Evolutionary conservation across 2,888 invertebrate species (phyloP).

Genomic region (Terebella lapidaria): DNA sequence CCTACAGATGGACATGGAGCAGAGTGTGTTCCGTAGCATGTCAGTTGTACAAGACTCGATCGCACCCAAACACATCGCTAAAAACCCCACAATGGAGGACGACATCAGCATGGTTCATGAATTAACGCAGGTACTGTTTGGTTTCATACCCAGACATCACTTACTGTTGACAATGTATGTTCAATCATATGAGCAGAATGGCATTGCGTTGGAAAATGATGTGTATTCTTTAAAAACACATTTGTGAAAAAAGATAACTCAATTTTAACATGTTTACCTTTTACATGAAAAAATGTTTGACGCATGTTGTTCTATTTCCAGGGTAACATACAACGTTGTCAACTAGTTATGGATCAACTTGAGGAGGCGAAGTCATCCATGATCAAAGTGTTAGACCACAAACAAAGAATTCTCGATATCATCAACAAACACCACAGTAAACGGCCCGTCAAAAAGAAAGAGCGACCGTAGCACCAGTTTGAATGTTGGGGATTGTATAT

Average conservation of each 20-base stretch:
- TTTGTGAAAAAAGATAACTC: too few relatives aligned
- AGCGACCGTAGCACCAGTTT: slow-evolving; percentile 54
- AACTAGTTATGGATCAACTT: slow-evolving; percentile 86
- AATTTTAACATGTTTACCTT: too few relatives aligned
- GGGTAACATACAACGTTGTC: slow-evolving; percentile 92
- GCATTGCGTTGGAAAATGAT: too few relatives aligned
- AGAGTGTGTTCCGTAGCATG: slow-evolving; percentile 31
- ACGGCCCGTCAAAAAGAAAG: slow-evolving; percentile 85
- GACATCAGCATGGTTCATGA: slow-evolving; percentile 41
- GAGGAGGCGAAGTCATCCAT: slow-evolving; percentile 82
- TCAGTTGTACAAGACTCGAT: slow-evolving; percentile 28
- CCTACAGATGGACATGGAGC: slow-evolving; percentile 42
- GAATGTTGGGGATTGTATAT: too few relatives aligned
- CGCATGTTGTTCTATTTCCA: too few relatives aligned
- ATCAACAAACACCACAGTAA: slow-evolving; percentile 86
- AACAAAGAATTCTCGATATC: slow-evolving; percentile 81
- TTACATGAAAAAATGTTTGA: too few relatives aligned
- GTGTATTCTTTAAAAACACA: too few relatives aligned
- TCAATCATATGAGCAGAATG: too few relatives aligned
- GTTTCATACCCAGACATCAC: too few relatives aligned
- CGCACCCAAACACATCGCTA: slow-evolving; percentile 28
- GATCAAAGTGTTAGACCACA: slow-evolving; percentile 85
- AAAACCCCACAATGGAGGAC: slow-evolving; percentile 32
- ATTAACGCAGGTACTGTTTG: slow-evolving; percentile 43
- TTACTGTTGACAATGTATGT: too few relatives aligned